Evolutionary conservation across 2,888 invertebrate species (phyloP).

Genomic region (Pilophorus perplexus): DNA sequence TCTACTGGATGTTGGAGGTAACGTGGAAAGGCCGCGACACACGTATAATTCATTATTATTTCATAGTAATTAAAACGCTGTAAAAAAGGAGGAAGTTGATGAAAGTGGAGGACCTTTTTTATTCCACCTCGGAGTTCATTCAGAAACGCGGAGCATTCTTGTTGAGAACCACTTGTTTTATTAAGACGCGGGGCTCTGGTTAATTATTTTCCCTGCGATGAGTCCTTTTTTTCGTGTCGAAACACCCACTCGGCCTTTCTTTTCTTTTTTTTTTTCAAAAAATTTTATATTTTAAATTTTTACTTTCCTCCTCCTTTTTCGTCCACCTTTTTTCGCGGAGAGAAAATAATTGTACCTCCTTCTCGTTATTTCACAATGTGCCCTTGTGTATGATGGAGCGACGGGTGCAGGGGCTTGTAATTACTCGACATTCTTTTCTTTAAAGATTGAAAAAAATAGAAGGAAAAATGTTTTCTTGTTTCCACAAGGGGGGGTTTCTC

Average conservation of each 20-base stretch:
- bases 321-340: not conserved
- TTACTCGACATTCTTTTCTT: constrained; percentile 22
- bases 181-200: constrained; percentile 14
- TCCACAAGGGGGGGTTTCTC: too few relatives aligned
- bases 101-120: constrained; percentile 29
- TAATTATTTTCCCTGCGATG: constrained; percentile 30
- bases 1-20: too few relatives aligned
- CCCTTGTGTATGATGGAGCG: too few relatives aligned
- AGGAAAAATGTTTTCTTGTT: constrained; percentile 19
- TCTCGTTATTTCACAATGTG: constrained; percentile 27
- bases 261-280: constrained; percentile 14
- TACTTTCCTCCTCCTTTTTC: constrained; percentile 2
- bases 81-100: constrained; percentile 6
- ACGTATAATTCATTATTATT: constrained; percentile 4
- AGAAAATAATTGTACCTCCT: constrained; percentile 21
- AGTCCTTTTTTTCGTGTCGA: constrained; percentile 13
- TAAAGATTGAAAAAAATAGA: constrained; percentile 19
- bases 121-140: constrained; percentile 19
- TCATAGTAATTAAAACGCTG: constrained; percentile 10
- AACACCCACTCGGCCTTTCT: too few relatives aligned
- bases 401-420: constrained; percentile 14
- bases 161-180: constrained; percentile 34
- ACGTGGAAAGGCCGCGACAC: too few relatives aligned
- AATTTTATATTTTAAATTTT: constrained; percentile 4
- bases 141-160: constrained; percentile 20